Evolutionary conservation across 23 tunicate genomes (phyloP).

Genomic region (Halocynthia roretzi): DNA sequence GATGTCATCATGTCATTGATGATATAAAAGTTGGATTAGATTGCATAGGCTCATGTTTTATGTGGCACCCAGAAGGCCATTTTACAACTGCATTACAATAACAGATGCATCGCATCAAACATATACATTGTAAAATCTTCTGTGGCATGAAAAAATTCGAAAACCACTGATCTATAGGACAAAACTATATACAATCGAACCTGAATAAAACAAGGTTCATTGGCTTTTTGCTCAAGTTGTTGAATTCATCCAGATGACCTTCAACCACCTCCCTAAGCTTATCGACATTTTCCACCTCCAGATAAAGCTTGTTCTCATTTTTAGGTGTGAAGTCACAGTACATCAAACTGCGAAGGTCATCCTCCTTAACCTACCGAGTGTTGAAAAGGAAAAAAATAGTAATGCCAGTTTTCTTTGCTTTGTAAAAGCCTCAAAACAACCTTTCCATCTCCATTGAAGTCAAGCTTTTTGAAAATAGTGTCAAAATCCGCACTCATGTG

Average conservation of each 20-base stretch:
- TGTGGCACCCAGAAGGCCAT: too few relatives aligned
- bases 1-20: not conserved
- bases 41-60: too few relatives aligned
- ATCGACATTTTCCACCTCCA: conserved; percentile 82
- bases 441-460: conserved; percentile 78
- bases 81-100: too few relatives aligned
- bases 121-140: too few relatives aligned
- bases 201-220: conserved; percentile 98
- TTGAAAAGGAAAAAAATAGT: not conserved
- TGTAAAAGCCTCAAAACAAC: conserved; percentile 7
- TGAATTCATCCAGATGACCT: conserved; percentile 85
- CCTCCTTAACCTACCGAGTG: conserved; percentile 68
- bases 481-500: conserved; percentile 48
- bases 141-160: too few relatives aligned
- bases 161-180: too few relatives aligned
- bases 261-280: conserved; percentile 76
- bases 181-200: not conserved
- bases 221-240: conserved; percentile 87
- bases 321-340: conserved; percentile 94
- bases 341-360: conserved; percentile 93
- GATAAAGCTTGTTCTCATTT: conserved; percentile 67
- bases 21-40: too few relatives aligned
- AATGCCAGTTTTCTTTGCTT: not conserved
- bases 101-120: too few relatives aligned
- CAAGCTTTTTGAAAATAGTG: conserved; percentile 57